Evolutionary conservation across 2,888 invertebrate genomes (phyloP), one percentile per base, ranked within the genome.

Genomic region (Diarsia mendica): DNA sequence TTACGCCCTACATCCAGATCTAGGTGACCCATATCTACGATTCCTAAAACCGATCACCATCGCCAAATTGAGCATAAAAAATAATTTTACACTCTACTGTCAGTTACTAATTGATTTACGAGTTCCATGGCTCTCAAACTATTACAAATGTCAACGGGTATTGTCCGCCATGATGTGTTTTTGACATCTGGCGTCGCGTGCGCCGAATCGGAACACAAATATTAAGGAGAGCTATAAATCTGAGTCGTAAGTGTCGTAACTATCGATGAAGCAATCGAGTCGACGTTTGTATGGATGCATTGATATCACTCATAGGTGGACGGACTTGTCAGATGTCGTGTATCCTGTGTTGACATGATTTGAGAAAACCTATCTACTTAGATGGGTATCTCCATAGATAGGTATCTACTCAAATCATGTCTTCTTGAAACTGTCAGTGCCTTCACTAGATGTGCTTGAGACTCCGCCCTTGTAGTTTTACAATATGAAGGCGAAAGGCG

Each of bases 11-110:
- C 80, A 87, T 61, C n/a, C 11, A 64, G 33, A 58, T 69, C 85
- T 87, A 82, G 76, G 76, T 91, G 93, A 91, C 93, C 94, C 89
- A 92, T 89, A 90, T 91, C 79, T 75, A 80, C 83, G 85, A 80
- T 74, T 79, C 84, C 81, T 85, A 85, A 84, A 81, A 79, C 73
- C 73, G 49, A 84, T 85, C 80, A 76, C 80, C 49, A 84, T 75
- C 79, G 76, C 74, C 80, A 79, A 82, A 85, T 80, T 83, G 81
- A 64, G 67, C 71, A 87, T 84, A 85, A 86, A 82, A 85, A 80
- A 82, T 84, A 79, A 85, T 88, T 80, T 87, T 86, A 88, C 86
- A 71, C 86, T 83, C 82, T 80, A 86, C 82, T 80, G 87, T 85
- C 84, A 75, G 83, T 73, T 81, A 81, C 85, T 90, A 90, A 91